phyloP scores from a whole-genome alignment of 2,797 vertebrate species.

The Selene dorsalis region DNA sequence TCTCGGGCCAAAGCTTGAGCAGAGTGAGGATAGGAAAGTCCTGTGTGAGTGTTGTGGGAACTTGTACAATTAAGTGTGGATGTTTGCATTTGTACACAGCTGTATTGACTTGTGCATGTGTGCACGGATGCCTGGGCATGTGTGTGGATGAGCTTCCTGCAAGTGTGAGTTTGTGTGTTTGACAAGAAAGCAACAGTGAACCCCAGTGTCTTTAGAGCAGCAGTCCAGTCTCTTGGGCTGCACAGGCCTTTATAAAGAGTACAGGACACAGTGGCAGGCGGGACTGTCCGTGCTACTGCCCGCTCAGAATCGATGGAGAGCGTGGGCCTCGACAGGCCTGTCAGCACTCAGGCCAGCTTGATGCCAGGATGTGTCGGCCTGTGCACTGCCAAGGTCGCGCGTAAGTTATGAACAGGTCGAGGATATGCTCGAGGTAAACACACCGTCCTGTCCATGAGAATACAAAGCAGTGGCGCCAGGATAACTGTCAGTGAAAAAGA shows the following conservation, averaged over 20 bases:
- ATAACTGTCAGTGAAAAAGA: conserved; percentile 68
- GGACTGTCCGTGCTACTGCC: conserved; percentile 60
- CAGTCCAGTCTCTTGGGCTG: conserved; percentile 41
- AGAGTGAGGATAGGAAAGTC: conserved; percentile 23
- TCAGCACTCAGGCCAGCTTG: conserved; percentile 63
- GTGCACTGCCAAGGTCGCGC: conserved; percentile 71
- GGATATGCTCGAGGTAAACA: conserved; percentile 75
- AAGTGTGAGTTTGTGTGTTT: conserved; percentile 34
- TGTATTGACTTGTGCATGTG: conserved; percentile 2
- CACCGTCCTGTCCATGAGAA: conserved; percentile 66
- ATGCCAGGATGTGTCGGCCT: conserved; percentile 53
- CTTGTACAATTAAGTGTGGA: conserved; percentile 3
- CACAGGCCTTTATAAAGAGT: conserved; percentile 73
- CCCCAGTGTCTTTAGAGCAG: conserved; percentile 26
- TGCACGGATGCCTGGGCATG: conserved; percentile 6
- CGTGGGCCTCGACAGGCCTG: conserved; percentile 60
- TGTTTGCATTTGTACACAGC: conserved; percentile 20
- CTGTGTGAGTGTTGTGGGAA: conserved; percentile 25
- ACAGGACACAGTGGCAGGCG: conserved; percentile 69
- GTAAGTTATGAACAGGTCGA: conserved; percentile 77
- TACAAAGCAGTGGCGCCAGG: conserved; percentile 73
- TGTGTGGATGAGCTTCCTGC: conserved; percentile 5
- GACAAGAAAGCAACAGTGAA: conserved; percentile 39
- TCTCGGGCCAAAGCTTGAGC: conserved; percentile 27
- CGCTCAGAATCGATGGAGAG: conserved; percentile 77